Evolutionary conservation across 2,797 vertebrate species (phyloP), one percentile per base, ranked within the genome.

Genomic region (Darevskia mixta): DNA sequence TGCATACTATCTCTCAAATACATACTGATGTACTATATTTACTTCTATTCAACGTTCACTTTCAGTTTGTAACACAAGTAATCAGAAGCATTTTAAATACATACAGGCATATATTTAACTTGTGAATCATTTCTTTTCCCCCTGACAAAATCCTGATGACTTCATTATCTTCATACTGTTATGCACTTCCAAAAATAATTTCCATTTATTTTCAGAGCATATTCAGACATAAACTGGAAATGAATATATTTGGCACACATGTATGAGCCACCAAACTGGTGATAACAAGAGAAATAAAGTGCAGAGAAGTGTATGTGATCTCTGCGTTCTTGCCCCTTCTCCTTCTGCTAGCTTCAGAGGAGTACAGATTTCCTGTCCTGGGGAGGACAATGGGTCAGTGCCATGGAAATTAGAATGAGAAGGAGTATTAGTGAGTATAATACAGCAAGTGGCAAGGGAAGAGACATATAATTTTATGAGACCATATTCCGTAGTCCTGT

Each of bases 101-200:
- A 80, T 8, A 17, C 35, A 82, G 82, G 55, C 2, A 87, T 43
- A 41, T 11, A 35, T 76, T 83, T 89, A 87, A 45, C 55, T 79
- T 79, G 67, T 8, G 72, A 89, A 5, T 66, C 1, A 35, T 79
- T 78, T 71, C 18, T 79, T 55, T 27, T 6, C 2, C 9, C n/a
- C 0, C 11, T 7, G 83, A 86, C 76, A 1, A 79, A 25, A 78
- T 82, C 35, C 43, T n/a, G 5, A 79, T 80, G 6, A 35, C 23
- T 75, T 73, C 69, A 86, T 32, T 86, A 32, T 91, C 78, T 82
- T 5, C 55, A 87, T 66, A 87, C 3, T 41, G 4, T 9, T 91
- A 88, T 69, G 76, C 43, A 66, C 25, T 25, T 85, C 23, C 87
- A 85, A 88, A 86, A 66, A 90, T 89, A 86, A 49, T 89, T 91